Base-by-base conservation (phyloP, 2,888 invertebrate species). In the Lasiommata megera region DNA sequence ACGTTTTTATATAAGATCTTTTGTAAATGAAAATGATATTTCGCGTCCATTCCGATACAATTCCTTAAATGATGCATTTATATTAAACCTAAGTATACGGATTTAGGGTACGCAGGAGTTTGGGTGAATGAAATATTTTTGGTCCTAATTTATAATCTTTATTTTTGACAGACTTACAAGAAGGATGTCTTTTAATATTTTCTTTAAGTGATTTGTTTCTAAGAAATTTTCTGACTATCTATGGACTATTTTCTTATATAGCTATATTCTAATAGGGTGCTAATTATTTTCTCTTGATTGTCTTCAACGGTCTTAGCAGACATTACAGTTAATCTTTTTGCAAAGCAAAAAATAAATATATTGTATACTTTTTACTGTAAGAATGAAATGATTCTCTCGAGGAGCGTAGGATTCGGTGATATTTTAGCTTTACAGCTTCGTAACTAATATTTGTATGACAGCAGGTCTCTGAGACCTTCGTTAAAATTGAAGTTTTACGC, bases 361-460 rank as follows among this genome's bases (percentile, higher is more conserved):
- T 70, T 66, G 67, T 67, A 69, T 67, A 69, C 65, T 68, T 79
- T 79, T 71, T 78, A 80, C 74, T 79, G 62, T 82, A 76, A 69
- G 71, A 67, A 74, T 70, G 68, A 71, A 71, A 68, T 68, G 71
- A 83, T 85, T 85, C 85, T 89, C 86, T 80, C 69, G 61, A 60
- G 59, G 69, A 67, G 73, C 68, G 73, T 84, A 82, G 86, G 77
- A 82, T 81, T 77, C 71, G 73, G 89, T 89, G 89, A 89, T 89
- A 89, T 84, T 82, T 85, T 82, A 88, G 89, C 89, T 89, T 89
- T 89, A 89, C 84, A 76, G 88, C 88, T 86, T 84, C 80, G 77
- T 77, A 73, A 69, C 73, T 80, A 74, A 81, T 72, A 71, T 79
- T 79, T 74, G 69, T 77, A 75, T 73, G 65, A 69, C 74, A 73